phyloP scores from a whole-genome alignment of 1,140 invertebrate genomes.

The Drosophila nigrodunni region DNA sequence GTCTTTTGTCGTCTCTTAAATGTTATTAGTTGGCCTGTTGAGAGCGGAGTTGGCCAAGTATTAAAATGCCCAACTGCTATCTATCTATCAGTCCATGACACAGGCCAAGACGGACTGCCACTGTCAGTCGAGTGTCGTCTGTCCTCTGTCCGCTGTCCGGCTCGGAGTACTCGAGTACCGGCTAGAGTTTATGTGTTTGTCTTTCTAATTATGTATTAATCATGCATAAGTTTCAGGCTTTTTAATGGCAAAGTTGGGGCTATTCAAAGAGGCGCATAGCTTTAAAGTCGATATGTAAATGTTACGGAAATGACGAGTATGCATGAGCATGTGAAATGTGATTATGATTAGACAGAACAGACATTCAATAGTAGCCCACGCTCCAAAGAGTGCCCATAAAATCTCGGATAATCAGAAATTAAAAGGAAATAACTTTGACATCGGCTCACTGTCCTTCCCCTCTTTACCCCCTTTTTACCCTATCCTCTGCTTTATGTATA shows the following conservation, averaged over 20 bases:
- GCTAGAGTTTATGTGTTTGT: constrained; percentile 76
- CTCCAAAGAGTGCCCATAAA: constrained; percentile 48
- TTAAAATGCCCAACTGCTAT: constrained; percentile 39
- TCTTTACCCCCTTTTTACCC: neutral
- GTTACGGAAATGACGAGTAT: constrained; percentile 66
- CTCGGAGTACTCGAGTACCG: neutral
- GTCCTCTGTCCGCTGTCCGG: no score
- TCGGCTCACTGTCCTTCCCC: neutral
- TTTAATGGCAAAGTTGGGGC: constrained; percentile 34
- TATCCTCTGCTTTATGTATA: no score
- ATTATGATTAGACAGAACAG: constrained; percentile 68
- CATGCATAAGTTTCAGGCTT: constrained; percentile 72
- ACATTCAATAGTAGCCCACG: constrained; percentile 24
- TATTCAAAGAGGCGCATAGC: constrained; percentile 60
- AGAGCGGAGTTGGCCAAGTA: constrained; percentile 34
- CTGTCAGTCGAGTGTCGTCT: neutral
- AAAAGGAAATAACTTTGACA: constrained; percentile 70
- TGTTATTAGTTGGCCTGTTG: constrained; percentile 44
- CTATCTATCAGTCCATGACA: neutral
- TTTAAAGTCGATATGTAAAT: constrained; percentile 76
- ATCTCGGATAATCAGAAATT: constrained; percentile 78
- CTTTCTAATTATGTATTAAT: constrained; percentile 83
- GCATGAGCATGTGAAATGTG: constrained; percentile 61
- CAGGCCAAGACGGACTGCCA: neutral
- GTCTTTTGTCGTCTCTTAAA: constrained; percentile 32